Base-by-base conservation (phyloP, 2,113 vertebrate genomes). In the Corythaeola cristata region DNA sequence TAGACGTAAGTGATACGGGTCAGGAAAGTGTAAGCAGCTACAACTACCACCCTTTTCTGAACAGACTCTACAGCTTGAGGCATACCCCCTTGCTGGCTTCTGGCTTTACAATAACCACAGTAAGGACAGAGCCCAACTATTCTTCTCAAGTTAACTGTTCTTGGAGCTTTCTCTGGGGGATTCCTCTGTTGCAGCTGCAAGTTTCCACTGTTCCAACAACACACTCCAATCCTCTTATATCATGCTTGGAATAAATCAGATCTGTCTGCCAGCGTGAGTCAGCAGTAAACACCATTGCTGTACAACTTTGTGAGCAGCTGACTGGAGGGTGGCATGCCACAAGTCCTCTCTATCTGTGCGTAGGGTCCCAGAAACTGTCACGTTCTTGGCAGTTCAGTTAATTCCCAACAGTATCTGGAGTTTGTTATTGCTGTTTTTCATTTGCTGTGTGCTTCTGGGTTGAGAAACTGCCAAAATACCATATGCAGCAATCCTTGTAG, bases 381-480 rank as follows among this genome's bases (percentile, higher is more conserved):
- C 71, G 55, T 23, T 90, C 28, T 79, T 69, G 35, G 69, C 3
- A 1, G 23, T 64, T 72, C 47, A 47, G 24, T 41, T 33, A 95
- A 72, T 89, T 94, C 27, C 37, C 45, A 69, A 35, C 24, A 33
- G 37, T 75, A 69, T 91, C 53, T 90, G 66, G 69, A 87, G 33
- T 45, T 62, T 68, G 14, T 72, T 81, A 41, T 44, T 89, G 39
- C 68, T 90, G 58, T 2, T 92, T 94, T 95, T 76, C 69, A 89
- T 90, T 77, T 93, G 32, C 39, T 93, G 12, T 75, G 39, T 15
- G 80, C 73, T 93, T 84, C 90, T 95, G 68, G 39, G 35, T 84
- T 95, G 85, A 93, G 49, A 89, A 94, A 37, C 32, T 90, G 85
- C 88, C 93, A 94, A 90, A 92, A 92, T 53, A 78, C 33, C 33